Conservation (phyloP, 2,888 invertebrate species). For the Troilus luridus region DNA sequence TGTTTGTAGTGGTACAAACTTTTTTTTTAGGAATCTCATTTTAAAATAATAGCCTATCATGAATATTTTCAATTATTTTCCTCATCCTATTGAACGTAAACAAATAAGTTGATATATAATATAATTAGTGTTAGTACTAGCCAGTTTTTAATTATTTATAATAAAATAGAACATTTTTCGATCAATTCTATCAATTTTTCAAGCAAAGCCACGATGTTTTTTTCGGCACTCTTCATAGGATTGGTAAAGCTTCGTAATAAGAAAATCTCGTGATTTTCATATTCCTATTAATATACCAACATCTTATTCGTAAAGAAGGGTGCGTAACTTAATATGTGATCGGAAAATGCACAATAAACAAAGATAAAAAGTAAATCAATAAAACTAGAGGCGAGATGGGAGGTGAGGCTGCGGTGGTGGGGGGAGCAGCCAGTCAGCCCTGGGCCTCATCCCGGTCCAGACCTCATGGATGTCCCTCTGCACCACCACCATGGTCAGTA, state of each 20-base stretch:
- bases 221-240: background rate
- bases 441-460: constrained; percentile 55
- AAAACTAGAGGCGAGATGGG: constrained; percentile 44
- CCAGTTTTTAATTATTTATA: no score
- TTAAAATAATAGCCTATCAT: no score
- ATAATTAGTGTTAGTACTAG: no score
- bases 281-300: background rate
- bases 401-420: constrained; percentile 13
- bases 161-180: no score
- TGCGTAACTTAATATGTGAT: constrained; percentile 15
- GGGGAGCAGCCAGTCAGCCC: constrained; percentile 52
- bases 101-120: no score
- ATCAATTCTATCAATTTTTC: no score
- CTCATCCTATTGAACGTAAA: no score
- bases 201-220: no score
- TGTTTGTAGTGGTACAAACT: no score
- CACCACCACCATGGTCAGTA: constrained; percentile 60
- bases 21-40: no score
- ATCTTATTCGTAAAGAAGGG: background rate
- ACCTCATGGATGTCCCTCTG: constrained; percentile 58
- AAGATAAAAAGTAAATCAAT: constrained; percentile 53
- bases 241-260: no score
- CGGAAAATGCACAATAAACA: constrained; percentile 41
- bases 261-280: background rate
- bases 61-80: no score